These are phyloP conservation scores for Myotis planiceps DNA, from an alignment of 2,797 vertebrate species.

Conservation along the genomic window DNA sequence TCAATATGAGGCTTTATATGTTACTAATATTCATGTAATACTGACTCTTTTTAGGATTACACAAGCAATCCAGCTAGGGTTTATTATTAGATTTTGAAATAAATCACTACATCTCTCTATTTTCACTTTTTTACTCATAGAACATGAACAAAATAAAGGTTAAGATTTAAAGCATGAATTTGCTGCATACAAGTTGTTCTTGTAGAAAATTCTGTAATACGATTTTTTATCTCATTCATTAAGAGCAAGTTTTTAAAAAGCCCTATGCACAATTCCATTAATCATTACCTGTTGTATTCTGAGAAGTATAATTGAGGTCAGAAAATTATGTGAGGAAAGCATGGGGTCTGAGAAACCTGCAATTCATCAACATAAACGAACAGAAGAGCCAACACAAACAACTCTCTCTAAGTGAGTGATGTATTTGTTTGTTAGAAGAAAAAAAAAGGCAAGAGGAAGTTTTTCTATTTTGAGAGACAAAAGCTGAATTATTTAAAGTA, in stretches of 20 bases:
- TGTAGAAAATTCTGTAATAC: slow-evolving; percentile 5
- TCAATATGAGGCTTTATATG: background rate
- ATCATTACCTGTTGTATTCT: slow-evolving; percentile 25
- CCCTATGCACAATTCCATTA: slow-evolving; percentile 2
- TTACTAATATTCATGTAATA: background rate
- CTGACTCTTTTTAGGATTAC: background rate
- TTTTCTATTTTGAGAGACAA: background rate
- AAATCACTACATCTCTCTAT: background rate
- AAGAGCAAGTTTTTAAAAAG: slow-evolving; percentile 24
- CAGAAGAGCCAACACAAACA: background rate
- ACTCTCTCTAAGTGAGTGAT: background rate
- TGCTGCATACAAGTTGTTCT: background rate
- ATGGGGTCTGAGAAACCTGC: background rate
- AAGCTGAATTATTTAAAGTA: slow-evolving; percentile 83
- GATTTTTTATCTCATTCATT: slow-evolving; percentile 49
- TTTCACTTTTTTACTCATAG: background rate
- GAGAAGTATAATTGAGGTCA: slow-evolving; percentile 51
- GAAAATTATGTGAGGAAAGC: slow-evolving; percentile 16
- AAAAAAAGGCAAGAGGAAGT: background rate
- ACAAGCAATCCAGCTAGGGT: background rate
- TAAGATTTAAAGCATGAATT: background rate
- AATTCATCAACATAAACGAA: slow-evolving; percentile 34
- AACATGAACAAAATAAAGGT: background rate
- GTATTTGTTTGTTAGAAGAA: background rate
- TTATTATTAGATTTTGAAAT: slow-evolving; percentile 17